Evolutionary conservation across 2,113 vertebrate genomes (phyloP).

Genomic region (Actenoides hombroni): DNA sequence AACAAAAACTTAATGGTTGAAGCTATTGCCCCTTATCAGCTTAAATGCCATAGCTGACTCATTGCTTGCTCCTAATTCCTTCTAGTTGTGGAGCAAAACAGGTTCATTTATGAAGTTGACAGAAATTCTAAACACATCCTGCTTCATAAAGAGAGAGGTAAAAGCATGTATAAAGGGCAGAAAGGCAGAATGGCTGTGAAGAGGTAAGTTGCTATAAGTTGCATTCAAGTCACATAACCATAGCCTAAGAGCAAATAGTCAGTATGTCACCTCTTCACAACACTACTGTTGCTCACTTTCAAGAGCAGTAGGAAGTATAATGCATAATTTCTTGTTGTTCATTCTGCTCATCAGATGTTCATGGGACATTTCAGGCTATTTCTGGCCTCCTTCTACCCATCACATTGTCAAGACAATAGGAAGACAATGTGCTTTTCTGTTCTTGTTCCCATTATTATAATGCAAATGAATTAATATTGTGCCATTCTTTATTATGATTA

Average conservation of each 20-base stretch:
- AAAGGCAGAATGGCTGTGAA: neutral
- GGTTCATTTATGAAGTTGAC: neutral
- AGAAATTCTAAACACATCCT: neutral
- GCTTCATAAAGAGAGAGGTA: neutral
- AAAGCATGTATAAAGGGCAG: neutral
- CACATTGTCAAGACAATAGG: neutral
- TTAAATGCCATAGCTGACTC: neutral
- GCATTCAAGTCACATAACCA: neutral
- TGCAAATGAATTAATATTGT: neutral
- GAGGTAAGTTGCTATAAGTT: neutral
- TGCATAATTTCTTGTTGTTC: neutral
- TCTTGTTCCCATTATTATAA: neutral
- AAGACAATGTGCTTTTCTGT: conserved; percentile 11
- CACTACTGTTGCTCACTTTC: neutral
- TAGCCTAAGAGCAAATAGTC: neutral
- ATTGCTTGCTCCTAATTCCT: neutral
- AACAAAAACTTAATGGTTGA: neutral
- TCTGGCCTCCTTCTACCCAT: neutral
- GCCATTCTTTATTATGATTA: neutral
- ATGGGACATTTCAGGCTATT: neutral
- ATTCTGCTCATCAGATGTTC: neutral
- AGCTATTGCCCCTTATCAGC: neutral
- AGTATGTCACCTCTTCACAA: neutral
- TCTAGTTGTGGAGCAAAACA: neutral
- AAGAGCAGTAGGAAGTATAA: neutral